Evolutionary conservation across 2,888 invertebrate species (phyloP), one percentile per base, ranked within the genome.

Genomic region (Epirrita christyi): DNA sequence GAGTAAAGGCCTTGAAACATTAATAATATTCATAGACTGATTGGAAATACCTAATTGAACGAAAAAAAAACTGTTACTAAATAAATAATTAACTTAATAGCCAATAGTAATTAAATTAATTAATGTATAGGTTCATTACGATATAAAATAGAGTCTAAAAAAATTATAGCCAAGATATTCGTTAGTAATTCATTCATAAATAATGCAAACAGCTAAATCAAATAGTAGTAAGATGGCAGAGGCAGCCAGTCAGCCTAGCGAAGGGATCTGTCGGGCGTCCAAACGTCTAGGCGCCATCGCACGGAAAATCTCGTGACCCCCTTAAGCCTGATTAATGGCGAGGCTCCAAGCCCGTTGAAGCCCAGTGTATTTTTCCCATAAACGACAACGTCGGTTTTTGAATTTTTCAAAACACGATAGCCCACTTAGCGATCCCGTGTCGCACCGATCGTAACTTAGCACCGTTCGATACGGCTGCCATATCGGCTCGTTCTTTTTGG

Each of bases 341-440:
- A 68, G 50, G 57, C 55, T 65, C 59, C 49, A 74, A 67, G 68
- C 72, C 64, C 63, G 68, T 69, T 74, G 72, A 78, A 79, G 76
- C 72, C 64, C 66, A 64, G 66, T 78, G 69, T 82, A 76, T 80
- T 82, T 83, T 81, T 83, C 77, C 64, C 67, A 71, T 73, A 76
- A 79, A 74, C 72, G 75, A 76, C 78, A 81, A 80, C 77, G 77
- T 76, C 71, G 69, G 75, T 81, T 85, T 88, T 87, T 79, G 75
- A 82, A 83, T 82, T 84, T 84, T 86, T 81, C 69, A 78, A 85
- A 85, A 92, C 91, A 91, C 85, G 90, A 86, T 89, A 89, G 89
- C 76, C 88, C 91, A 92, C 85, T 92, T 92, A 92, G 83, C 81
- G 83, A 59, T 71, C 70, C 77, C 81, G 75, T 90, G 88, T 89